Percentiles rank a stretch among this genome's conserved stretches.
phyloP scores from a whole-genome alignment of 2,113 vertebrate genomes.

The Poeciliopsis prolifica region DNA sequence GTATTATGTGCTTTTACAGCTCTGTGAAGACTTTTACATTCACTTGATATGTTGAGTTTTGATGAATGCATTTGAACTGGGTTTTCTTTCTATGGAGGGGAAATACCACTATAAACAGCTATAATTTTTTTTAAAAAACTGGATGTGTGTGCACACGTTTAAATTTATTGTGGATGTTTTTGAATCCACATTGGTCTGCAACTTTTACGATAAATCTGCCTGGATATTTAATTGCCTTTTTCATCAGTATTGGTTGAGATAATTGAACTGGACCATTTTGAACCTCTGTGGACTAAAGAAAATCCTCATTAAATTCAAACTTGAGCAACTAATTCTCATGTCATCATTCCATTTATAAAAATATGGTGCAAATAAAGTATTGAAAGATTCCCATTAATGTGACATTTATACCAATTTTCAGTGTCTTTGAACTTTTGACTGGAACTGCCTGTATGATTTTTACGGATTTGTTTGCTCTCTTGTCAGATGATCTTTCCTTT shows the following conservation, averaged over 20 bases:
- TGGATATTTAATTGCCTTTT: neutral
- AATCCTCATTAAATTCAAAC: too few species aligned
- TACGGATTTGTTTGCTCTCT: slow-evolving; percentile 26
- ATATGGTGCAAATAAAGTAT: neutral
- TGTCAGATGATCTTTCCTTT: slow-evolving; percentile 98
- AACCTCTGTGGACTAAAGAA: too few species aligned
- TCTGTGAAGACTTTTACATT: neutral
- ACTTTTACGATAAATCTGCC: neutral
- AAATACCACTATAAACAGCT: neutral
- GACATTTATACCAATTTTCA: neutral
- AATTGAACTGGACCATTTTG: neutral
- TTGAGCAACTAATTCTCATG: too few species aligned
- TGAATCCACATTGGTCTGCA: neutral
- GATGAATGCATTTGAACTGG: neutral
- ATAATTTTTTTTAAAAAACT: neutral
- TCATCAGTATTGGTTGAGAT: neutral
- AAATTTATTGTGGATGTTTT: neutral
- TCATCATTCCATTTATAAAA: neutral
- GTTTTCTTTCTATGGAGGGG: neutral
- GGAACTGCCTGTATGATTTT: neutral
- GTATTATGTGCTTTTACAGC: neutral
- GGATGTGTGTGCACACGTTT: neutral
- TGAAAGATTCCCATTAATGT: neutral
- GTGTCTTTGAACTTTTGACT: neutral
- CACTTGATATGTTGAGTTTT: neutral